phyloP scores from a whole-genome alignment of 2,797 vertebrate genomes.

The Pipistrellus nathusii region DNA sequence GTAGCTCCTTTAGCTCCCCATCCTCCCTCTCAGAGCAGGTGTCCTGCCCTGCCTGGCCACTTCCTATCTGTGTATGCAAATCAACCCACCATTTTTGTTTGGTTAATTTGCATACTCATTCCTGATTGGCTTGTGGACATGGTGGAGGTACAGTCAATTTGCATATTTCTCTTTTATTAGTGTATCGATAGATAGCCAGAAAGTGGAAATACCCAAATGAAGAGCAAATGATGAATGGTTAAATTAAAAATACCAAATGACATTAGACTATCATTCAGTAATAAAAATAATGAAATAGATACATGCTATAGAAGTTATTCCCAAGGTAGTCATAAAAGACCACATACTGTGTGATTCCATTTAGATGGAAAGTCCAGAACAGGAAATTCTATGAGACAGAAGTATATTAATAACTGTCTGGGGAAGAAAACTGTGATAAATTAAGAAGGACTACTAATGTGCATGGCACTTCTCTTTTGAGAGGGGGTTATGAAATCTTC shows the following conservation, averaged over 20 bases:
- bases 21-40: too few species aligned
- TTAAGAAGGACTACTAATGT: background rate
- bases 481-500: background rate
- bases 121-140: too few species aligned
- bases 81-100: too few species aligned
- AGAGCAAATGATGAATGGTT: background rate
- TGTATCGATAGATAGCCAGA: background rate
- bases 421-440: background rate
- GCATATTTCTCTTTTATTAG: too few species aligned
- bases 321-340: background rate
- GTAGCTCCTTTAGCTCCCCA: too few species aligned
- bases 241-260: background rate
- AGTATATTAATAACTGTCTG: background rate
- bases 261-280: background rate
- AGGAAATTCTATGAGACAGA: background rate
- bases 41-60: too few species aligned
- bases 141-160: too few species aligned
- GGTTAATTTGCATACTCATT: too few species aligned
- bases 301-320: background rate
- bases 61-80: too few species aligned
- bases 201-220: background rate
- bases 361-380: background rate
- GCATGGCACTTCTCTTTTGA: background rate
- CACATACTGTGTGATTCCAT: background rate
- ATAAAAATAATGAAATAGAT: background rate